Evolutionary conservation across 2,888 invertebrate genomes (phyloP), one percentile per base, ranked within the genome.

Genomic region (Holacanthella duospinosa): DNA sequence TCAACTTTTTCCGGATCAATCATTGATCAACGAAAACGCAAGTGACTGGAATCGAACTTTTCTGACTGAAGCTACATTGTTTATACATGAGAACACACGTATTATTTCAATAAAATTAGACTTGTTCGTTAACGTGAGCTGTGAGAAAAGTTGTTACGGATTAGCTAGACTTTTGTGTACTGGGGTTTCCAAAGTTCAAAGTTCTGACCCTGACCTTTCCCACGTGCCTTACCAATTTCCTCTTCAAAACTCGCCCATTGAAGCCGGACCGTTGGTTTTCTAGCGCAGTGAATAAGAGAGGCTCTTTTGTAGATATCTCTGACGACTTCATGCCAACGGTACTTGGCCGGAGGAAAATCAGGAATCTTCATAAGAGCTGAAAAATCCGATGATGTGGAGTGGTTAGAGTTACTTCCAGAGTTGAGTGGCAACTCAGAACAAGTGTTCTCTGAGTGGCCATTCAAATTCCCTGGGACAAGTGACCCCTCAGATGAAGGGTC

Each of bases 201-300:
- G n/a, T n/a, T n/a, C n/a, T n/a, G n/a, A n/a, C n/a, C n/a, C n/a
- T n/a, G n/a, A n/a, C n/a, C n/a, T n/a, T n/a, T n/a, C n/a, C n/a
- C n/a, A n/a, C n/a, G n/a, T n/a, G n/a, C n/a, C 73, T 71, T 75
- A 80, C 81, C 79, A 72, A 77, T 76, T 72, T 78, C 77, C 74
- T 82, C 82, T 74, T 82, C 82, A 76, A 81, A 82, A 2, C 80
- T 78, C 26, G 82, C 79, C 80, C 80, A 82, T 24, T 81, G 78
- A 66, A 82, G 74, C 64, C 80, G 77, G 56, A 82, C 77, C 64
- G 76, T 77, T 16, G 82, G 80, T 71, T 81, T 81, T 66, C 78
- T 78, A 2, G 79, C 78, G 59, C 82, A 77, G 72, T 83, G 83
- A 44, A 81, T 78, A 60, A 76, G 75, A 69, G 80, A 80, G 1